Base-by-base conservation (phyloP, 2,797 vertebrate species). In the Malacoctenus gilli region DNA sequence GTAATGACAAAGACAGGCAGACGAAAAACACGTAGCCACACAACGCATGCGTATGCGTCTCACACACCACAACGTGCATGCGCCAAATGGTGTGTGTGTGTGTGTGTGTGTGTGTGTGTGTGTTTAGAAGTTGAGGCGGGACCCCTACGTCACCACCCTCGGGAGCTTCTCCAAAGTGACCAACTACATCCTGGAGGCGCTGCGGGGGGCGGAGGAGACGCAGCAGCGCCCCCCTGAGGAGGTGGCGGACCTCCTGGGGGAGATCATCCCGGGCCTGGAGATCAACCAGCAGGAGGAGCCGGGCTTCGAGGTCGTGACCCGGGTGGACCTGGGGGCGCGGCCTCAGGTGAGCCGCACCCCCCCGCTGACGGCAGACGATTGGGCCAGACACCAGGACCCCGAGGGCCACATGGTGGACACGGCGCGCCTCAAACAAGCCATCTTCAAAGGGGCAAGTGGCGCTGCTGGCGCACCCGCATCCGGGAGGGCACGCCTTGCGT, bases 231-330 rank as follows among this genome's bases (percentile, higher is more conserved):
- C 96, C 43, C 90, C 91, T 0, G 94, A 96, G 75, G 95, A 97
- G 79, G 92, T 95, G 92, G 94, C 94, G 0, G 94, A 95, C 71
- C 89, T 96, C 57, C 86, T 96, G 61, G 93, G 89, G 18, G 96
- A 98, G 71, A 88, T 95, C 58, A 95, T 99, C 83, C 94, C 95
- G 3, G 95, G 94, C 1, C 89, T 98, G 72, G 95, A 95, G 86
- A 96, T 98, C 86, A 96, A 96, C 84, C 95, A 97, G 62, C 95
- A 97, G 85, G 95, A 96, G 77, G 95, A 98, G 76, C 95, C 95
- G 0, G 95, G 96, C 60, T 96, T 96, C 68, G 96, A 98, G 92
- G 95, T 98, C 82, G 95, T 98, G 86, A 96, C 95, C 69, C 92
- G 93, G 87, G 92, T 95, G 0, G 95, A 97, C 87, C 84, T 99